Evolutionary conservation across 2,888 invertebrate species (phyloP).

Genomic region (Pseudolycoriella hygida): DNA sequence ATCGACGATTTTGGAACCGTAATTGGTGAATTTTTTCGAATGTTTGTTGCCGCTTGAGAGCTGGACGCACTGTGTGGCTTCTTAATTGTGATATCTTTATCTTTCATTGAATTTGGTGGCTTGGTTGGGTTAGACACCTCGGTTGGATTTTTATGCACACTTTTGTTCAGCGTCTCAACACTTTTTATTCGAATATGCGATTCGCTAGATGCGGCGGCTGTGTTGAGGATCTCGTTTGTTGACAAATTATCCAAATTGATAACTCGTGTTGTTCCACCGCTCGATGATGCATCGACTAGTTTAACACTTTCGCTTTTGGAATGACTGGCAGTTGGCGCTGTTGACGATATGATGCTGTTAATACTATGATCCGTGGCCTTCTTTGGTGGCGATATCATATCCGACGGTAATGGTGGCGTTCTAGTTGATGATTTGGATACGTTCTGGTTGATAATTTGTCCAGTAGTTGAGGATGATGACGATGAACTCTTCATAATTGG

Average conservation of each 20-base stretch:
- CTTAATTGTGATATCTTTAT: background rate
- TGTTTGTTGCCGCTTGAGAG: too few species aligned
- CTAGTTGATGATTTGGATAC: slow-evolving; percentile 11
- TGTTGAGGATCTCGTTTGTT: background rate
- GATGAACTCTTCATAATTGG: background rate
- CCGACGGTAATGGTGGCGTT: slow-evolving; percentile 4
- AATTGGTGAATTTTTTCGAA: too few species aligned
- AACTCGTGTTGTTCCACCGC: background rate
- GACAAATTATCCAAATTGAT: background rate
- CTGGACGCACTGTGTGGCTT: too few species aligned
- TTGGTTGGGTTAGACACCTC: background rate
- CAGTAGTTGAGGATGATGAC: slow-evolving; percentile 7
- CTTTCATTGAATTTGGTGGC: background rate
- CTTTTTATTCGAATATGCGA: background rate
- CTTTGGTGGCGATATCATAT: slow-evolving; percentile 8
- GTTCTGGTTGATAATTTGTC: too few species aligned
- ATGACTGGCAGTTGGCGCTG: slow-evolving; percentile 11
- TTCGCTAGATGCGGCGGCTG: background rate
- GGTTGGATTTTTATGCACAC: background rate
- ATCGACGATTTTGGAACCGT: too few species aligned
- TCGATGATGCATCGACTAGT: background rate
- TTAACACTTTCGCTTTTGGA: background rate
- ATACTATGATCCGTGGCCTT: slow-evolving; percentile 22
- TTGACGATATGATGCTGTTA: slow-evolving; percentile 18
- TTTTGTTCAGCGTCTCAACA: background rate